Base-by-base conservation (phyloP, 2,888 invertebrate genomes). In the Andrena marginata region DNA sequence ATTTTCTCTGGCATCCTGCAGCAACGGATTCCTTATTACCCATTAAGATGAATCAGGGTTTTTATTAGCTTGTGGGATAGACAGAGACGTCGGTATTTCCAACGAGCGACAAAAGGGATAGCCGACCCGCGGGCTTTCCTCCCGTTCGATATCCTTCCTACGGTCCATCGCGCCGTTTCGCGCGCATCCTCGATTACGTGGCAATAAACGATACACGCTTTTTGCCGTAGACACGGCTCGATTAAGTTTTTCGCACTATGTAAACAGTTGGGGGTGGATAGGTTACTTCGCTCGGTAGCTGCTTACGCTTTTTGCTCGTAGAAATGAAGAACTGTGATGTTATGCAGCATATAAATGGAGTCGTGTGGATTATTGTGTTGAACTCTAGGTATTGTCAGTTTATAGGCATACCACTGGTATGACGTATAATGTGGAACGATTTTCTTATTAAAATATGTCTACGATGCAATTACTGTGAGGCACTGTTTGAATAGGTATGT, bases 1-100 rank as follows among this genome's bases (percentile, higher is more conserved):
- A 85, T 87, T 87, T 80, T 81, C 85, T 81, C 80, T 59, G 56
- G 68, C 73, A 76, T 68, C 70, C 49, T 68, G 75, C 72, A 31
- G 65, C 77, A 74, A 73, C 59, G 69, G 67, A 77, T 84, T 74
- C 69, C 85, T 84, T 74, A 86, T 78, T 84, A 74, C 74, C 85
- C 78, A 84, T 86, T 87, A 87, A 80, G 70, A 76, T 83, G 78
- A 85, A 87, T 87, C 86, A 85, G 72, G 74, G 81, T 80, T 87
- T 85, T 87, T 82, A 76, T 65, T 64, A 60, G 51, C 56, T 23
- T 35, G 42, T 23, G 16, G 67, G 71, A 60, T 77, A 71, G 65
- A 54, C 60, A 42, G 63, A 59, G 73, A 48, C 51, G 29, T 42
- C 56, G 74, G 29, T 60, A 75, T 75, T 68, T 54, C 56, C 62